Evolutionary conservation across 2,888 invertebrate species (phyloP).

Genomic region (Tipula confusa): DNA sequence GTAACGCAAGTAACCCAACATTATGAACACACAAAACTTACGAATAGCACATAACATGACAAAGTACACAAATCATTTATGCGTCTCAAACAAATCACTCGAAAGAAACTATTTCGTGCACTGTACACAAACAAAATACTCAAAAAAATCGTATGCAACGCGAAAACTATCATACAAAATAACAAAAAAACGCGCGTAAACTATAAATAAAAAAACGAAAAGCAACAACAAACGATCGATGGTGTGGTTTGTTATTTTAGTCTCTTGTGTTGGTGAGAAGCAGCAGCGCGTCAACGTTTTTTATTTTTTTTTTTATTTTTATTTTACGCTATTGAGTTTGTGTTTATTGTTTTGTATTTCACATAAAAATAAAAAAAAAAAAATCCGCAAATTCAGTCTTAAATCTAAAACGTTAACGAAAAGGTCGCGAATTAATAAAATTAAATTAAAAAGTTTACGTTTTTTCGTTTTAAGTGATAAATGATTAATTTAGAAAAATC

Average conservation of each 20-base stretch:
- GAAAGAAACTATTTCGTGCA: neutral
- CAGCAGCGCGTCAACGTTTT: neutral
- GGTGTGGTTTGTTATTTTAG: neutral
- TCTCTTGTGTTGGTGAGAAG: neutral
- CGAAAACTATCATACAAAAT: neutral
- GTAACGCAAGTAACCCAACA: no score
- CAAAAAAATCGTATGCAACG: neutral
- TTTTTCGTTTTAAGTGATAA: neutral
- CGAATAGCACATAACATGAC: neutral
- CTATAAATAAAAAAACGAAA: neutral
- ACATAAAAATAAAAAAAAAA: no score
- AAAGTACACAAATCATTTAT: neutral
- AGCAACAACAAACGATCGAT: neutral
- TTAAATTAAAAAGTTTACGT: neutral
- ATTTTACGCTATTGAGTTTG: neutral
- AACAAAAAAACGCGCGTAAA: neutral
- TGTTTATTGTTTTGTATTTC: neutral
- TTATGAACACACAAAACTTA: neutral
- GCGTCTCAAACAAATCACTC: neutral
- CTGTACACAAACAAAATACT: neutral
- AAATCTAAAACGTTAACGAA: neutral
- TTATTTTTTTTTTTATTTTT: neutral
- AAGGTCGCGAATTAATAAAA: neutral
- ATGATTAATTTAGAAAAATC: constrained; percentile 25
- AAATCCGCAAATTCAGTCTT: constrained; percentile 3